Evolutionary conservation across 2,797 vertebrate genomes (phyloP), one percentile per base, ranked within the genome.

Genomic region (Sebastes hubbsi): DNA sequence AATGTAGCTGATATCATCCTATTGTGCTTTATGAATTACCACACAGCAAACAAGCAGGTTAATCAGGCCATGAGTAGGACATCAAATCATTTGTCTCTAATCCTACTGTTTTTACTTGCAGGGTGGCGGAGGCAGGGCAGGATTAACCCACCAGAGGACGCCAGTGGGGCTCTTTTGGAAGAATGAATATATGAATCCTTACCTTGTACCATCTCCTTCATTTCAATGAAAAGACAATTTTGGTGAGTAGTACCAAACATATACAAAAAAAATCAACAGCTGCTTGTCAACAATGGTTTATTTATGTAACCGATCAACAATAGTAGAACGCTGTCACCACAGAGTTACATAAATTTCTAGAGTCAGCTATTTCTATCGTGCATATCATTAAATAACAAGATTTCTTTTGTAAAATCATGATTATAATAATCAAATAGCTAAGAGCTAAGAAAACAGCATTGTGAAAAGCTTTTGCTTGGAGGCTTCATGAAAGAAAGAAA

Each of bases 391-490:
- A 38, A 29, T 42, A 42, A 42, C 36, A 38, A 14, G 36, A 38
- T 38, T 38, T 14, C 5, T 38, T 38, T 38, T 38, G 20, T 54
- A 55, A 22, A 55, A 24, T 5, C n/a, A 22, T 55, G n/a, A 55
- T 55, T 55, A 22, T 55, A 55, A 38, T 38, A 38, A 38, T 14
- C 36, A 38, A 38, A 38, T 38, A 38, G 13, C 36, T 14, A 38
- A 38, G 36, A 38, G 36, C 36, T 38, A 38, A 38, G 36, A 38
- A 0, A 38, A 38, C 36, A 38, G 36, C 36, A 38, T 38, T 36
- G 5, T 16, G 38, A 42, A 42, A 42, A 0, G 38, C 38, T 42
- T 42, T 42, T 42, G 38, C 38, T 42, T 0, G 0, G 38, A 42
- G 13, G 38, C 38, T 42, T 16, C 38, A 42, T 42, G 38, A 42